phyloP scores from a whole-genome alignment of 2,888 invertebrate genomes.

The Synergus itoensis region DNA sequence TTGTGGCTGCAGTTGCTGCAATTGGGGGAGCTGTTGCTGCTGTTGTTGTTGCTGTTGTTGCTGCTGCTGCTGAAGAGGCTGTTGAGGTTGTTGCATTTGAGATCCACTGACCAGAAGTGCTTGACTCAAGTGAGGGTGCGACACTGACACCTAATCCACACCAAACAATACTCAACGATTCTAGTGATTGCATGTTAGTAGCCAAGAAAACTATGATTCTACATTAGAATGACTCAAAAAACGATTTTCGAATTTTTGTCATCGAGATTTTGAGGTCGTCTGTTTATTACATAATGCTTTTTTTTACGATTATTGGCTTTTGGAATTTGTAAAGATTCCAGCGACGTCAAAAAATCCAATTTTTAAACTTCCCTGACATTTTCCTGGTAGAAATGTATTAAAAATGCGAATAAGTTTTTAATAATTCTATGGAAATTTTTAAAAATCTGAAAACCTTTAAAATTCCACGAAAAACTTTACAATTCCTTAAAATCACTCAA shows the following conservation, averaged over 20 bases:
- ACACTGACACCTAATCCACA: constrained; percentile 79
- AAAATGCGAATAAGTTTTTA: no score
- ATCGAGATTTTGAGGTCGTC: background rate
- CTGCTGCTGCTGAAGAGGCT: constrained; percentile 46
- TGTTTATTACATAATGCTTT: no score
- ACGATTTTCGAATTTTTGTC: background rate
- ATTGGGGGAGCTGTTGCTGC: constrained; percentile 48
- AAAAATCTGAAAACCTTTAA: no score
- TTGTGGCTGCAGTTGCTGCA: constrained; percentile 55
- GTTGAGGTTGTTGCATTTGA: constrained; percentile 60
- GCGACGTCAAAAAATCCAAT: no score
- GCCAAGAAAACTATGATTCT: background rate
- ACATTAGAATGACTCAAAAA: background rate
- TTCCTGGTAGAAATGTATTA: no score
- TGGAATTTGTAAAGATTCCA: no score
- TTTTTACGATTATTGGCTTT: no score
- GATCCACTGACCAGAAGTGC: constrained; percentile 79
- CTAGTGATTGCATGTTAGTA: constrained; percentile 50
- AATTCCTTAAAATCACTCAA: no score
- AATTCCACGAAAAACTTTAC: no score
- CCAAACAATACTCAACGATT: constrained; percentile 66
- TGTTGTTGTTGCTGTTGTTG: constrained; percentile 55
- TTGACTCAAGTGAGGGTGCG: constrained; percentile 83
- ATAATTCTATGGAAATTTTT: no score
- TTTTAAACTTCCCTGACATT: no score